A percentile compares a stretch with the other conserved stretches of the same genome.
phyloP scores from a whole-genome alignment of 2,888 invertebrate genomes.

The Stenodera caucasica region DNA sequence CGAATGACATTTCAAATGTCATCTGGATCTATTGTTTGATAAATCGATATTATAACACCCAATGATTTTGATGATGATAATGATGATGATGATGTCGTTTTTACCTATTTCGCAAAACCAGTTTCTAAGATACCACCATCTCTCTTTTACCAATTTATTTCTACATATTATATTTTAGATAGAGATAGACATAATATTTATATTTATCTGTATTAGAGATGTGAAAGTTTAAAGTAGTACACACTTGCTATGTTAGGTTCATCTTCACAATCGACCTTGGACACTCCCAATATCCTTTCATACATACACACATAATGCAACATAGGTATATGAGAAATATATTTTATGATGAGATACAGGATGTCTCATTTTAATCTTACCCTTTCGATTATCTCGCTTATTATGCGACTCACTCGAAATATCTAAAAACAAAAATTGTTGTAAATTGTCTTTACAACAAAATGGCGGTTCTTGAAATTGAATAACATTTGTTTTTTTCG shows the following conservation, averaged over 20 bases:
- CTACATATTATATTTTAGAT: background rate
- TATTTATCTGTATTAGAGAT: background rate
- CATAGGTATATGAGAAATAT: background rate
- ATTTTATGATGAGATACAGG: background rate
- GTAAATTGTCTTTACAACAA: no score
- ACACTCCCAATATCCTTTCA: constrained; percentile 26
- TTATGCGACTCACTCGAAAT: no score
- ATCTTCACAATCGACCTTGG: constrained; percentile 44
- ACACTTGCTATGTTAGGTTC: constrained; percentile 40
- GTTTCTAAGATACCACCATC: background rate
- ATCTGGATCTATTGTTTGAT: no score
- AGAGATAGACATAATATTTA: background rate
- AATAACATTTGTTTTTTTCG: no score
- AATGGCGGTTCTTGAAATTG: no score
- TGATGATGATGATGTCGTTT: background rate
- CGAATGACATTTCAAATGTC: no score
- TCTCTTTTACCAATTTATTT: background rate
- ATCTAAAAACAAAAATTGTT: no score
- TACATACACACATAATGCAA: background rate
- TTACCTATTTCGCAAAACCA: constrained; percentile 1
- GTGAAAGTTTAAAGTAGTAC: constrained; percentile 29
- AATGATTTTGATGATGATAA: no score
- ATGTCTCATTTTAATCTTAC: background rate
- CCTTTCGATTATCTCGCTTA: no score
- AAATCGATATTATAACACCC: no score